These are phyloP conservation scores for Chirona hameri DNA, from an alignment of 2,888 invertebrate species.

Conservation along the genomic window DNA sequence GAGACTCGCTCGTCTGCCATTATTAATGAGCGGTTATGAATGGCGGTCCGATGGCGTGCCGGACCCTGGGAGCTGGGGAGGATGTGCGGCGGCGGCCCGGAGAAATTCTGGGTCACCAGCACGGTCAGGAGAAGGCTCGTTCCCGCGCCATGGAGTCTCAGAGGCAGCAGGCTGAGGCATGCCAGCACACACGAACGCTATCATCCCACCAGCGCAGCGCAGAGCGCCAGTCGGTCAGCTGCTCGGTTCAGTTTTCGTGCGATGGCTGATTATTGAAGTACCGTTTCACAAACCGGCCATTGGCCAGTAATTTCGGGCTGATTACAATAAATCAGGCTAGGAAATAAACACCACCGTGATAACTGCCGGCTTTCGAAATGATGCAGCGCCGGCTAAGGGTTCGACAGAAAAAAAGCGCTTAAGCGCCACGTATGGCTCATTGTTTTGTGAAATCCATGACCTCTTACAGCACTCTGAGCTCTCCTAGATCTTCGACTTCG, in stretches of 20 bases:
- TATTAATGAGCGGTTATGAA: too few species aligned
- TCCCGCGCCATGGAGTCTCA: not conserved
- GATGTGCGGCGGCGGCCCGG: not conserved
- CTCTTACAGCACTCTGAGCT: not conserved
- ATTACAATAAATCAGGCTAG: not conserved
- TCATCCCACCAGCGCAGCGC: too few species aligned
- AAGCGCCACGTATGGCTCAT: not conserved
- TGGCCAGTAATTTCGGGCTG: not conserved
- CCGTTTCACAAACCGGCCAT: not conserved
- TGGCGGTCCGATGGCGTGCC: too few species aligned
- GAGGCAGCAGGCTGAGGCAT: not conserved
- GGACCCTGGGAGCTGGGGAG: too few species aligned
- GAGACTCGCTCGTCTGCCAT: too few species aligned
- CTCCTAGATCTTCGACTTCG: not conserved
- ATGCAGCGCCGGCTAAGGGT: not conserved
- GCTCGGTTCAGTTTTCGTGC: not conserved
- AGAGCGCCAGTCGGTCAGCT: not conserved
- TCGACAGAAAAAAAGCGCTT: not conserved
- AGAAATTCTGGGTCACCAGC: not conserved
- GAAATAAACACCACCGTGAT: not conserved
- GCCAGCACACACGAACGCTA: not conserved
- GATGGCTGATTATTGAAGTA: not conserved
- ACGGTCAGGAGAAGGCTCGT: not conserved
- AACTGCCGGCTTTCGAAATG: not conserved
- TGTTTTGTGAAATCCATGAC: not conserved